phyloP scores from a whole-genome alignment of 2,113 vertebrate genomes.

The Carettochelys insculpta region DNA sequence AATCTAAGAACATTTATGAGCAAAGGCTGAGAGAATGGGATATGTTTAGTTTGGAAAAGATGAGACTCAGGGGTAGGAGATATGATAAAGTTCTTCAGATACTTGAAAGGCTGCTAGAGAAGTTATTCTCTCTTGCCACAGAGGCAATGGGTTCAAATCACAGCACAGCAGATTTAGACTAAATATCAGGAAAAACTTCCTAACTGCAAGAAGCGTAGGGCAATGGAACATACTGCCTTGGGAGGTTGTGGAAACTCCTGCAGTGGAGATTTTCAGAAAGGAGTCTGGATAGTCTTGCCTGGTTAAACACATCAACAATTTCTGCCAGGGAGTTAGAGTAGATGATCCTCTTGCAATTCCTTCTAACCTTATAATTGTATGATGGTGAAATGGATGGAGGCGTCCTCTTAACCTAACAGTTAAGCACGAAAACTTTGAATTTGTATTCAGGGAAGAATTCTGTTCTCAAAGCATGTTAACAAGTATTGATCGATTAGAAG shows the following conservation, averaged over 20 bases:
- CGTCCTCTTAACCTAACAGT: background rate
- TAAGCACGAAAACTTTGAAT: slow-evolving; percentile 6
- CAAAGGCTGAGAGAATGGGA: background rate
- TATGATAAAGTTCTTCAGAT: background rate
- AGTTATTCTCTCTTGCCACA: background rate
- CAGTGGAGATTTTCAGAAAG: too few relatives aligned
- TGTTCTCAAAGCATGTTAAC: background rate
- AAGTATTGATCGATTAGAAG: background rate
- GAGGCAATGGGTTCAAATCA: background rate
- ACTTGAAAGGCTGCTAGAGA: background rate
- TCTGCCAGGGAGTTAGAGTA: too few relatives aligned
- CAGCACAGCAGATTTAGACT: background rate
- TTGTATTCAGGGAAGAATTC: slow-evolving; percentile 4
- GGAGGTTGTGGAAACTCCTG: too few relatives aligned
- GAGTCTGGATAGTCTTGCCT: too few relatives aligned
- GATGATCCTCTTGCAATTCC: too few relatives aligned
- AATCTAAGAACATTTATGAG: background rate
- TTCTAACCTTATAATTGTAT: too few relatives aligned
- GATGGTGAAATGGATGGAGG: background rate
- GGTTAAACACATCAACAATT: too few relatives aligned
- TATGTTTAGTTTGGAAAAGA: background rate
- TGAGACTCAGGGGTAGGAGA: background rate
- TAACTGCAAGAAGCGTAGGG: too few relatives aligned
- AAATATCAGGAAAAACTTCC: background rate
- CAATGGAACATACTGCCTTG: too few relatives aligned